Base-by-base conservation (phyloP, 2,113 vertebrate genomes). In the Aspiorhynchus laticeps region DNA sequence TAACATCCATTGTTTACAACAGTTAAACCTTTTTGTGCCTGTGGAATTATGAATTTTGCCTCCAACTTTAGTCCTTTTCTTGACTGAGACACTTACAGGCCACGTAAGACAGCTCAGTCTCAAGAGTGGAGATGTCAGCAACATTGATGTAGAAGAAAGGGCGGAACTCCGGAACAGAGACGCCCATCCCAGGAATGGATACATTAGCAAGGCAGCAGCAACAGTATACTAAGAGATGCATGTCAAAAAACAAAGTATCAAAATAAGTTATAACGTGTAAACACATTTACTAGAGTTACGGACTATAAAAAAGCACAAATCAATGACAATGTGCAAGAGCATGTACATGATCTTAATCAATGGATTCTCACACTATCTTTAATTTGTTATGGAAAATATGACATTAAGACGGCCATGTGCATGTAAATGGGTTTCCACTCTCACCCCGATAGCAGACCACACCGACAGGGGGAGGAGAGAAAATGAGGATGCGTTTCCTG, bases 81-180 rank as follows among this genome's bases (percentile, higher is more conserved):
- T 53, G 24, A 53, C 41, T 51, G 26, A 85, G 48, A 63, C 63
- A 96, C 98, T 98, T 93, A 99, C 98, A 99, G 90, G 98, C 98
- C 88, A 99, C 98, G 0, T 99, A 99, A 0, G 98, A 98, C 92
- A 97, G 87, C 93, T 99, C 97, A 0, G 95, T 97, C 92, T 97
- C 97, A 93, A 99, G 95, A 92, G 96, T 93, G 86, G 95, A 90
- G 90, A 99, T 99, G 94, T 99, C 98, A 0, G 98, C 97, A 88
- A 99, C 95, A 19, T 98, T 99, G 93, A 99, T 95, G 12, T 99
- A 99, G 94, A 99, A 99, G 93, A 99, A 99, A 33, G 98, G 98
- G 86, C 98, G 96, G 65, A 98, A 94, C 88, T 99, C 98, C 0
- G 98, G 98, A 24, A 98, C 95, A 19, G 97, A 94, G 81, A 93